Evolutionary conservation across 2,113 vertebrate species (phyloP).

Genomic region (Cynopterus brachyotis): DNA sequence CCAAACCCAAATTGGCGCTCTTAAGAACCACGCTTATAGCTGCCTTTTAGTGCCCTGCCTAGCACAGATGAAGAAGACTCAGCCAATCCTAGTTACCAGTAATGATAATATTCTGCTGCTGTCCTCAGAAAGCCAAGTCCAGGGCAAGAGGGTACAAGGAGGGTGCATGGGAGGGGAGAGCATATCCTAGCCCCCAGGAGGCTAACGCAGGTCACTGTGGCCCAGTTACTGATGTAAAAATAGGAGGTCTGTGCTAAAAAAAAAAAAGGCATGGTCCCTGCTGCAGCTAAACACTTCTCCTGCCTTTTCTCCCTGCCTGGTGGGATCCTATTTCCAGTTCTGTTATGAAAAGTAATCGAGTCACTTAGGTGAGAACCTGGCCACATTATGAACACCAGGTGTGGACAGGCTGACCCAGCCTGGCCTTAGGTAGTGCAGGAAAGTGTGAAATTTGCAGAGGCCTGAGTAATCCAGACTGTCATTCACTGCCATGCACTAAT

Average conservation of each 20-base stretch:
- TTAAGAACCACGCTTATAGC: not conserved
- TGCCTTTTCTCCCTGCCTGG: not conserved
- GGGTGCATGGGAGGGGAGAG: fast-evolving
- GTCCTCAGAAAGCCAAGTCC: not conserved
- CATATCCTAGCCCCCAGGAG: not conserved
- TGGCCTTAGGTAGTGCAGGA: not conserved
- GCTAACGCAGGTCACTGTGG: not conserved
- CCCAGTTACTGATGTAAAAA: conserved; percentile 34
- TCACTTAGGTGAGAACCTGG: not conserved
- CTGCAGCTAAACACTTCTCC: not conserved
- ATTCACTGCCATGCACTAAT: not conserved
- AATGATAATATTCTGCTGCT: not conserved
- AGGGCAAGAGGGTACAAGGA: not conserved
- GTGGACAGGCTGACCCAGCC: not conserved
- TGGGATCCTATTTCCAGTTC: not conserved
- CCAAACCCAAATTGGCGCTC: not conserved
- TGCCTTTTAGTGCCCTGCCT: not conserved
- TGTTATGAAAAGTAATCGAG: not conserved
- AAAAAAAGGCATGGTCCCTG: not conserved
- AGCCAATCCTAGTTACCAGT: not conserved
- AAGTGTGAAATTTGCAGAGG: conserved; percentile 31
- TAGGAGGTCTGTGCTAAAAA: not conserved
- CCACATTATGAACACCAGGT: not conserved
- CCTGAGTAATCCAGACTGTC: not conserved
- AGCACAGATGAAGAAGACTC: not conserved